phyloP scores from a whole-genome alignment of 2,888 invertebrate genomes.

The Rhingia rostrata region DNA sequence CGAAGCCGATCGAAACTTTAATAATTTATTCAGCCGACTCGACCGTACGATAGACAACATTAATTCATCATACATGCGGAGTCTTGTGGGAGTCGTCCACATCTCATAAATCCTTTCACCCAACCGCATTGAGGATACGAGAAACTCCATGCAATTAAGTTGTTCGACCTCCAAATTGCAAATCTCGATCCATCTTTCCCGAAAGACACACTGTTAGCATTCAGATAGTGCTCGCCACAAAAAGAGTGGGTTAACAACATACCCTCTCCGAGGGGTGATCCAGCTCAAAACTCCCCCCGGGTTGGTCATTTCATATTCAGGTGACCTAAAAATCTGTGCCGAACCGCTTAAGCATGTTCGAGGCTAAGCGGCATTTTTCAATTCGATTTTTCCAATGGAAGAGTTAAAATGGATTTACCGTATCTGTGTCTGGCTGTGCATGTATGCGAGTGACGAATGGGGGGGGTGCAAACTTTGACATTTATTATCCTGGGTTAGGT shows the following conservation, averaged over 20 bases:
- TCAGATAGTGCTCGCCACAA: slow-evolving; percentile 56
- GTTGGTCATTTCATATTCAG: slow-evolving; percentile 74
- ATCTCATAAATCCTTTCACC: slow-evolving; percentile 53
- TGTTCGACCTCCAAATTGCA: slow-evolving; percentile 73
- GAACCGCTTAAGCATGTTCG: slow-evolving; percentile 60
- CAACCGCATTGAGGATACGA: neutral
- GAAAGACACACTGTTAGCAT: slow-evolving; percentile 66
- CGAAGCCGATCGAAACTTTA: slow-evolving; percentile 56
- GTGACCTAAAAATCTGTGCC: slow-evolving; percentile 72
- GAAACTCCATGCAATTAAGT: slow-evolving; percentile 69
- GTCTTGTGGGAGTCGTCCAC: slow-evolving; percentile 28
- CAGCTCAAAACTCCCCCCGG: neutral
- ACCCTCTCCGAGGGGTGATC: slow-evolving; percentile 11
- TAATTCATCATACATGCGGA: slow-evolving; percentile 69
- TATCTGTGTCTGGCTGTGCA: slow-evolving; percentile 23
- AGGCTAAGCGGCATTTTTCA: slow-evolving; percentile 42
- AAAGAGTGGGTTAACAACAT: slow-evolving; percentile 20
- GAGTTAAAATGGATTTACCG: slow-evolving; percentile 44
- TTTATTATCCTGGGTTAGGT: slow-evolving; percentile 48
- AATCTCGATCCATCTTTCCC: slow-evolving; percentile 73
- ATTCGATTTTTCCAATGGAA: slow-evolving; percentile 41
- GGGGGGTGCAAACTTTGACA: slow-evolving; percentile 66
- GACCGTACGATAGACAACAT: slow-evolving; percentile 66
- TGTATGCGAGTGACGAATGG: slow-evolving; percentile 41
- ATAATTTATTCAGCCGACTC: slow-evolving; percentile 68